phyloP scores from a whole-genome alignment of 2,888 invertebrate species.

The Azorinus chamasolen region DNA sequence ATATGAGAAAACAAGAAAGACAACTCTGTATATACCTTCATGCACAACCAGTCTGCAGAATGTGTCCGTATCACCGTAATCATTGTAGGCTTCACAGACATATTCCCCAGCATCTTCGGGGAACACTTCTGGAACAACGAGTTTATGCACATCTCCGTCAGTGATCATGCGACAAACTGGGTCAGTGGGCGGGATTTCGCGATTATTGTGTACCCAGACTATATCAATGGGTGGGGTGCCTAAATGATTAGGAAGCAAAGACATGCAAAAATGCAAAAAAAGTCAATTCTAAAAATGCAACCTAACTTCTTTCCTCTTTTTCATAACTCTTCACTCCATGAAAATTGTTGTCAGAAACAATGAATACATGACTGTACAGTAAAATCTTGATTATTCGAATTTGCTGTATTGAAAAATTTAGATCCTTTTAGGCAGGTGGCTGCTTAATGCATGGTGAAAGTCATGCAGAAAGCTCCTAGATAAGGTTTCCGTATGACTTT shows the following conservation, averaged over 20 bases:
- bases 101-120: conserved; percentile 80
- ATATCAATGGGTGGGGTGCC: conserved; percentile 89
- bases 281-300: neutral
- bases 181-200: conserved; percentile 89
- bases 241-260: conserved; percentile 64
- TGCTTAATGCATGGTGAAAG: no score
- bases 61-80: conserved; percentile 82
- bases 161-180: conserved; percentile 89
- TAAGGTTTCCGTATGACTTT: no score
- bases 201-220: conserved; percentile 90
- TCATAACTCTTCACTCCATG: neutral
- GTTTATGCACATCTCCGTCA: conserved; percentile 88
- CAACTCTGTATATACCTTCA: conserved; percentile 41
- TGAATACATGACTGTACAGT: no score
- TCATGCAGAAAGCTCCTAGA: no score
- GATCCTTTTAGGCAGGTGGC: no score
- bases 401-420: no score
- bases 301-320: neutral
- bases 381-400: no score
- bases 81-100: conserved; percentile 83
- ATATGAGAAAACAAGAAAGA: no score
- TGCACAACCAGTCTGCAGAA: conserved; percentile 76
- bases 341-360: no score
- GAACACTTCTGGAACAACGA: conserved; percentile 87
- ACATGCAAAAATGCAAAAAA: conserved; percentile 21